A percentile compares a stretch with the other conserved stretches of the same genome.
Evolutionary conservation across 2,888 invertebrate genomes (phyloP).

Genomic region (Caenorhabditis sp.): DNA sequence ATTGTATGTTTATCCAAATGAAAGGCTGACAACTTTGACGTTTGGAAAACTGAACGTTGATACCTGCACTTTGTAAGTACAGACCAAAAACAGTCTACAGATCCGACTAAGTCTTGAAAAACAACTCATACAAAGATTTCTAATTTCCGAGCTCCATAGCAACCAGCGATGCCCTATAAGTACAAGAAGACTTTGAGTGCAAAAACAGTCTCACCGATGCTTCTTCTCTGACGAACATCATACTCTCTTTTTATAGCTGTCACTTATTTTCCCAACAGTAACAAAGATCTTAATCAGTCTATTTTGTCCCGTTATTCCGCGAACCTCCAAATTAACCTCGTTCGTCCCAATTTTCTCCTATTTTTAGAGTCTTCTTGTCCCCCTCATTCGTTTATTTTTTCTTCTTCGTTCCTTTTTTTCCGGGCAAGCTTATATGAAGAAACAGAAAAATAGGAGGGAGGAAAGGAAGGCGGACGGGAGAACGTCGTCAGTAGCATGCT

Average conservation of each 20-base stretch:
- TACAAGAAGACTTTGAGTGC: background rate
- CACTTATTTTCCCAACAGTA: too few relatives aligned
- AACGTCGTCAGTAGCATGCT: slow-evolving; percentile 63
- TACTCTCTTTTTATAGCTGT: too few relatives aligned
- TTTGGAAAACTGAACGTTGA: background rate
- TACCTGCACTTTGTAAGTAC: background rate
- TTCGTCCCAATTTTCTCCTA: background rate
- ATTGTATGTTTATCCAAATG: too few relatives aligned
- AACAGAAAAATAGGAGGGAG: slow-evolving; percentile 36
- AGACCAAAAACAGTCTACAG: background rate
- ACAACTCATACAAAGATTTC: background rate
- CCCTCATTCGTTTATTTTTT: slow-evolving; percentile 8
- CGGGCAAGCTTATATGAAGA: slow-evolving; percentile 16
- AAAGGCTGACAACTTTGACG: too few relatives aligned
- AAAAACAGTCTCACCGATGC: background rate
- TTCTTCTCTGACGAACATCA: too few relatives aligned
- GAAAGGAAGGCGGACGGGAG: slow-evolving; percentile 49
- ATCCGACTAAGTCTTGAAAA: background rate
- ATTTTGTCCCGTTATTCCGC: background rate
- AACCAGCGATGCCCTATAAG: background rate
- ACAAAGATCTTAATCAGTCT: background rate
- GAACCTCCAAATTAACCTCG: slow-evolving; percentile 1
- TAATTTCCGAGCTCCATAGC: slow-evolving; percentile 5
- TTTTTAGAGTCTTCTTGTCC: background rate
- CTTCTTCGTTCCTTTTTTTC: background rate